A percentile compares a stretch with the other conserved stretches of the same genome.
These are phyloP conservation scores for Hesperophylax magnus DNA, from an alignment of 1,140 invertebrate genomes.

Conservation along the genomic window DNA sequence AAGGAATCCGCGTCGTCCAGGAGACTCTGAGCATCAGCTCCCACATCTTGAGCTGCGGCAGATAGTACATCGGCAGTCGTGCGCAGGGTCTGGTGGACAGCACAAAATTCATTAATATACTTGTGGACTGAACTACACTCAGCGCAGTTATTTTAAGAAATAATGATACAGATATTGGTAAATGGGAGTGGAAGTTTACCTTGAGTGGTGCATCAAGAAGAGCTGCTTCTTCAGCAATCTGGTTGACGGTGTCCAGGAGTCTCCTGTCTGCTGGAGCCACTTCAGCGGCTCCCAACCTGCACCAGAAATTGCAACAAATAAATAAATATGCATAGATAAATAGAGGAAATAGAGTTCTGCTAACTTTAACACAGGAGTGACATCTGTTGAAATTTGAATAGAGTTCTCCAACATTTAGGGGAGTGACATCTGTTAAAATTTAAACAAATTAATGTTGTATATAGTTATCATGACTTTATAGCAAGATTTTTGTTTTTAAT, in stretches of 20 bases:
- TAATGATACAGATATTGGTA: background rate
- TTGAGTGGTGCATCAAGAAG: slow-evolving; percentile 48
- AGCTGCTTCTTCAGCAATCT: slow-evolving; percentile 76
- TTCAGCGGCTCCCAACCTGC: slow-evolving; percentile 48
- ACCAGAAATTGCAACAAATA: background rate
- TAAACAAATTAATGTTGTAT: too few relatives aligned
- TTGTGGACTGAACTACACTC: too few relatives aligned
- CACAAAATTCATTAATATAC: background rate
- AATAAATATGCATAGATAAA: too few relatives aligned
- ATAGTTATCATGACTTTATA: too few relatives aligned
- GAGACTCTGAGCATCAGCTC: slow-evolving; percentile 81
- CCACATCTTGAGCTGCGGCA: slow-evolving; percentile 70
- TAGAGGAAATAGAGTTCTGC: too few relatives aligned
- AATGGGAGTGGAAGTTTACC: slow-evolving; percentile 24
- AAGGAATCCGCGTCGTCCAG: slow-evolving; percentile 84
- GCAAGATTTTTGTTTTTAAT: too few relatives aligned
- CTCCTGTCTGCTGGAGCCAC: slow-evolving; percentile 47
- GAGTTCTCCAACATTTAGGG: too few relatives aligned
- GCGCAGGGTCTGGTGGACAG: slow-evolving; percentile 37
- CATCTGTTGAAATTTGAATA: background rate
- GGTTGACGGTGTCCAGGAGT: slow-evolving; percentile 51
- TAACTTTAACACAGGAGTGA: too few relatives aligned
- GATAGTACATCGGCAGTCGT: slow-evolving; percentile 69
- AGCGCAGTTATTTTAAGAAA: too few relatives aligned
- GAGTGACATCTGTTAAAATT: too few relatives aligned